Evolutionary conservation across 2,113 vertebrate species (phyloP).

Genomic region (Passer domesticus): DNA sequence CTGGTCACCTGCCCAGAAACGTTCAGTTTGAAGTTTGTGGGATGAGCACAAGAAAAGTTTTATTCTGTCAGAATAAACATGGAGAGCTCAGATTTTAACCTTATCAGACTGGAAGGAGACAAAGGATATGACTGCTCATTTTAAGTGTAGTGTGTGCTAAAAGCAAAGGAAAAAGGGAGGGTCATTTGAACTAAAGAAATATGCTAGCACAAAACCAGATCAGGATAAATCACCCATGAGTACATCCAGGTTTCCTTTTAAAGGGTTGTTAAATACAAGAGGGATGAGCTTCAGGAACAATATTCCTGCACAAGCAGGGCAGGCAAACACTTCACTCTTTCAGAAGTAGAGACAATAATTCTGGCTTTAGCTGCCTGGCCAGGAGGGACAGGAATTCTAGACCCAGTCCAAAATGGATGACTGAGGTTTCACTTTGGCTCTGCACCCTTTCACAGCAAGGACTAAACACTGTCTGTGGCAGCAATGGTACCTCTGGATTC

Average conservation of each 20-base stretch:
- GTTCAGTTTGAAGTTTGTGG: neutral
- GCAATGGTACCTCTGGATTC: neutral
- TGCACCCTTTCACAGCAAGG: neutral
- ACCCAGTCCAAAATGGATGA: neutral
- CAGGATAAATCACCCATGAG: neutral
- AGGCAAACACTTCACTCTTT: neutral
- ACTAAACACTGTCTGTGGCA: neutral
- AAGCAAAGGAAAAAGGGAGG: neutral
- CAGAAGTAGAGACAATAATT: neutral
- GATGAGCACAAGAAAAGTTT: neutral
- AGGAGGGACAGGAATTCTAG: neutral
- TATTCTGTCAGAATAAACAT: neutral
- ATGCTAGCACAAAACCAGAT: neutral
- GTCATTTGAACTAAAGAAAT: neutral
- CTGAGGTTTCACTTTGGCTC: neutral
- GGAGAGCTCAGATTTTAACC: neutral
- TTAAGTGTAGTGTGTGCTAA: neutral
- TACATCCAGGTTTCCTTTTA: neutral
- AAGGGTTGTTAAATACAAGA: neutral
- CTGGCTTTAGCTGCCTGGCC: neutral
- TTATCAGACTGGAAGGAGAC: neutral
- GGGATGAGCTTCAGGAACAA: neutral
- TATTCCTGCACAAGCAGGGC: neutral
- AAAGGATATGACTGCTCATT: neutral
- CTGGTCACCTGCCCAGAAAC: neutral